These are phyloP conservation scores for Etheostoma cragini DNA, from an alignment of 2,113 vertebrate genomes.

Conservation along the genomic window DNA sequence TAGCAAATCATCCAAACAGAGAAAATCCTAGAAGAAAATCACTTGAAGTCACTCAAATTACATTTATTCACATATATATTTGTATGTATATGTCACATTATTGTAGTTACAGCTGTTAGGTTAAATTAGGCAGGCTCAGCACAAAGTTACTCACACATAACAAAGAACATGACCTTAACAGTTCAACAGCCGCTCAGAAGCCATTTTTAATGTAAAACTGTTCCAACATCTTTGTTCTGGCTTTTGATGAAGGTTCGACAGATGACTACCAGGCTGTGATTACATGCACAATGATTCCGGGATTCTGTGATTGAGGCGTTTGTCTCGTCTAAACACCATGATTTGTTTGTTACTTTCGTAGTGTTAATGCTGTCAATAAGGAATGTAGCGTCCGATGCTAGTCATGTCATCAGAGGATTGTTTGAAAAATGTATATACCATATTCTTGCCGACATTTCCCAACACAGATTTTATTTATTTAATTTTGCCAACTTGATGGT, in stretches of 20 bases:
- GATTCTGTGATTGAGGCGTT: not conserved
- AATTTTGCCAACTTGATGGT: not conserved
- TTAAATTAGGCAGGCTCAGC: not conserved
- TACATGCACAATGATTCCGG: not conserved
- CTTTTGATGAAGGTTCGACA: constrained; percentile 9
- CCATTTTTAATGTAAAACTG: not conserved
- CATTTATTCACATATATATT: constrained; percentile 12
- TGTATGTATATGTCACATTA: not conserved
- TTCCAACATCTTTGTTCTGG: not conserved
- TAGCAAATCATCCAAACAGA: not conserved
- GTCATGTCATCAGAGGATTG: not conserved
- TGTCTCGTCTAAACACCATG: not conserved
- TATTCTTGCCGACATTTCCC: not conserved
- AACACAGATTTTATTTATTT: not conserved
- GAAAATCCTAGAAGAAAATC: not conserved
- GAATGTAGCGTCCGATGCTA: not conserved
- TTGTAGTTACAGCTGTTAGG: not conserved
- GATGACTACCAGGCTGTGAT: not conserved
- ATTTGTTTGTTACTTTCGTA: not conserved
- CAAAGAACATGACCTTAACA: not conserved
- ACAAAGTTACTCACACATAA: not conserved
- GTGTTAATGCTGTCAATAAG: not conserved
- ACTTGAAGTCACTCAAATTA: constrained; percentile 7
- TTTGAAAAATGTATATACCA: not conserved
- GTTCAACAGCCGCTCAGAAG: not conserved